These are phyloP conservation scores for Chrysina gloriosa DNA, from an alignment of 2,888 invertebrate species.

Conservation along the genomic window DNA sequence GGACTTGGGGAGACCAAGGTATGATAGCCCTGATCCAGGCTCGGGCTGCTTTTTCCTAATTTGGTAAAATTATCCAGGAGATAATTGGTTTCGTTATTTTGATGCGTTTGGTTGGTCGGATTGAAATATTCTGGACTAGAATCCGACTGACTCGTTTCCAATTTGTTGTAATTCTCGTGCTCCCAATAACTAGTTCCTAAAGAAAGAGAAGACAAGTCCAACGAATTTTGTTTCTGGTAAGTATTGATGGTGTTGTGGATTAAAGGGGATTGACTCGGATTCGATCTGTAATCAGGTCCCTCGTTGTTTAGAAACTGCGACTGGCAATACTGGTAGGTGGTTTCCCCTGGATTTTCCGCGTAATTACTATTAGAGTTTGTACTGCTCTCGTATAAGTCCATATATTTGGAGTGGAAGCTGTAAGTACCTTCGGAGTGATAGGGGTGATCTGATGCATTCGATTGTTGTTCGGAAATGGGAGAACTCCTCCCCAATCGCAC, in stretches of 20 bases:
- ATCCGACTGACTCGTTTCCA: conserved; percentile 52
- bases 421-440: conserved; percentile 54
- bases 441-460: conserved; percentile 49
- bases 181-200: conserved; percentile 63
- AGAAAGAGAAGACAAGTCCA: conserved; percentile 62
- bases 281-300: conserved; percentile 48
- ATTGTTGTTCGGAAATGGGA: conserved; percentile 55
- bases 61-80: conserved; percentile 63
- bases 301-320: conserved; percentile 47
- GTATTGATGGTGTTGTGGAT: conserved; percentile 41
- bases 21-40: conserved; percentile 85
- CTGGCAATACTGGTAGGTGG: conserved; percentile 34
- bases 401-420: conserved; percentile 53
- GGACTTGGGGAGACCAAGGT: conserved; percentile 76
- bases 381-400: conserved; percentile 50
- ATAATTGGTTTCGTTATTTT: conserved; percentile 56
- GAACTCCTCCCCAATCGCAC: conserved; percentile 70
- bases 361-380: conserved; percentile 52
- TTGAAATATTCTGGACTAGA: conserved; percentile 55
- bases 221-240: conserved; percentile 58
- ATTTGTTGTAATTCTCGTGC: conserved; percentile 57
- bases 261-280: conserved; percentile 28
- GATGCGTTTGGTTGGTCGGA: conserved; percentile 48
- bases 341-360: conserved; percentile 52
- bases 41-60: conserved; percentile 71